Conservation (phyloP, 2,797 vertebrate species). For the Champsocephalus gunnari region DNA sequence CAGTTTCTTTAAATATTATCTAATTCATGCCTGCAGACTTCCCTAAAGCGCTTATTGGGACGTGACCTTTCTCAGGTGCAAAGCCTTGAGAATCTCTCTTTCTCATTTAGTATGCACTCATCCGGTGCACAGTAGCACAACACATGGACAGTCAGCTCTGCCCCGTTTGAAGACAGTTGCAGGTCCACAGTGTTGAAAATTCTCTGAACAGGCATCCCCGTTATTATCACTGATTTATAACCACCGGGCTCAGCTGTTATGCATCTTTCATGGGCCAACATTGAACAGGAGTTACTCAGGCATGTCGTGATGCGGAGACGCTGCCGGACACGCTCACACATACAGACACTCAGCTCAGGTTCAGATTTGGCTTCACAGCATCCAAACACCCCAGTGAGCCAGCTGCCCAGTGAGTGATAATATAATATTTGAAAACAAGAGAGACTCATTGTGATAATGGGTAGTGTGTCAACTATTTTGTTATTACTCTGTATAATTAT, state of each 20-base stretch:
- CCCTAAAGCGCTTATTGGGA: conserved; percentile 51
- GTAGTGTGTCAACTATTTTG: conserved; percentile 52
- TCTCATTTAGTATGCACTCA: conserved; percentile 46
- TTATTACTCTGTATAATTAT: conserved; percentile 69
- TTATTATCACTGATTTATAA: conserved; percentile 63
- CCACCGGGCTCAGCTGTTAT: conserved; percentile 35
- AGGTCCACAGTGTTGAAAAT: conserved; percentile 18
- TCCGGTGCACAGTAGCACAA: conserved; percentile 34
- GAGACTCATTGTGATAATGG: conserved; percentile 53
- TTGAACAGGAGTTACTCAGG: conserved; percentile 48
- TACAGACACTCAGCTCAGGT: conserved; percentile 27
- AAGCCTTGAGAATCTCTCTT: conserved; percentile 22
- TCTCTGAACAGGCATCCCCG: conserved; percentile 40
- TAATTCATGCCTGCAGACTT: conserved; percentile 41
- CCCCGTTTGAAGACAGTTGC: conserved; percentile 36
- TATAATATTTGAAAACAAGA: conserved; percentile 48
- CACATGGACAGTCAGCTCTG: conserved; percentile 40
- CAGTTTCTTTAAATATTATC: conserved; percentile 41
- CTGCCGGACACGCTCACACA: conserved; percentile 28
- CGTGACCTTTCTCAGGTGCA: conserved; percentile 52
- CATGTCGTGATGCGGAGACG: conserved; percentile 33
- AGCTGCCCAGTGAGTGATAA: background rate
- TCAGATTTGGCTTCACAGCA: conserved; percentile 31
- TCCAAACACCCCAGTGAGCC: conserved; percentile 17
- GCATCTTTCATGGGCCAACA: conserved; percentile 57